Evolutionary conservation across 2,888 invertebrate species (phyloP).

Genomic region (Allophyes oxyacanthae): DNA sequence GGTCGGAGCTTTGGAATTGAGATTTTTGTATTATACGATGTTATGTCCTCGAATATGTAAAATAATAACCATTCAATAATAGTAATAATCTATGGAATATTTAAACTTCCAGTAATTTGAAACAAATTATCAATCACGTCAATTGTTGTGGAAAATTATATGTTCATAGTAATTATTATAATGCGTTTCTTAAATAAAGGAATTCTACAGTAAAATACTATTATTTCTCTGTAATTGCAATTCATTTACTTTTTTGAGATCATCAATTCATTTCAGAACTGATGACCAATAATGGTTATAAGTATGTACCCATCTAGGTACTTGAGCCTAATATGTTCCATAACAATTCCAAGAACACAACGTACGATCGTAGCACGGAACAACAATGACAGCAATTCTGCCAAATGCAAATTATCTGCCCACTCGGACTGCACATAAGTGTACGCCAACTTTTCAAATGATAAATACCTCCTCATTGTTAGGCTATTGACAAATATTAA

Average conservation of each 20-base stretch:
- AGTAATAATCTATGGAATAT: too few relatives aligned
- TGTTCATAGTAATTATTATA: too few relatives aligned
- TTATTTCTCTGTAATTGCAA: constrained; percentile 4
- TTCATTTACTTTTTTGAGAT: constrained; percentile 28
- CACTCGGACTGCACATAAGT: constrained; percentile 23
- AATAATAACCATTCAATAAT: too few relatives aligned
- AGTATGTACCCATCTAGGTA: constrained; percentile 21
- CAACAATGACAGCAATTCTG: constrained; percentile 48
- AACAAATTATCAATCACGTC: background rate
- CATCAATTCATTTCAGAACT: constrained; percentile 24
- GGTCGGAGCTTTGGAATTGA: too few relatives aligned
- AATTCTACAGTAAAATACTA: constrained; percentile 10
- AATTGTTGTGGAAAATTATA: constrained; percentile 12
- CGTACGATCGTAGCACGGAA: constrained; percentile 10
- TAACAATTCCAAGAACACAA: constrained; percentile 32
- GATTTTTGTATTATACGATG: too few relatives aligned
- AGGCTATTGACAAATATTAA: constrained; percentile 29
- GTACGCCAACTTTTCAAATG: constrained; percentile 30
- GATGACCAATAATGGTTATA: constrained; percentile 22
- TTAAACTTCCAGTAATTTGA: too few relatives aligned
- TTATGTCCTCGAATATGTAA: too few relatives aligned
- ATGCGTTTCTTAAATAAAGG: too few relatives aligned
- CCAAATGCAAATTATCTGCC: constrained; percentile 60
- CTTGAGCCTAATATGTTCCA: constrained; percentile 40
- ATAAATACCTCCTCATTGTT: constrained; percentile 34